Conservation (phyloP, 2,888 invertebrate genomes). For the Xiphydria camelus region DNA sequence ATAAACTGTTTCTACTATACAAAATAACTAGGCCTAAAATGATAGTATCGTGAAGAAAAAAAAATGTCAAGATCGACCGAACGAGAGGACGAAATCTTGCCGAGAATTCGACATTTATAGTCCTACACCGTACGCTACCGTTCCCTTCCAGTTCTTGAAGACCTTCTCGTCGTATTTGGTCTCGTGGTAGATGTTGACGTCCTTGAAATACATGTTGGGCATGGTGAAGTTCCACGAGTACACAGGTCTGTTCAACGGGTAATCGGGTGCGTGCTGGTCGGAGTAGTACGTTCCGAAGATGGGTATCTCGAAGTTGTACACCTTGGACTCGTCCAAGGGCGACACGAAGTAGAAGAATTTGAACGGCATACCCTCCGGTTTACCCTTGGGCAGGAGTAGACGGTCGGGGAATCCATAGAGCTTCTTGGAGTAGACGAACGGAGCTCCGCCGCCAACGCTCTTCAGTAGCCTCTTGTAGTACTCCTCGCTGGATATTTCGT, state of each 20-base stretch:
- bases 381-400: conserved; percentile 68
- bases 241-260: conserved; percentile 64
- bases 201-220: conserved; percentile 66
- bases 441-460: conserved; percentile 46
- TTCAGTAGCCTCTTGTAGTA: conserved; percentile 46
- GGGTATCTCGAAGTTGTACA: conserved; percentile 57
- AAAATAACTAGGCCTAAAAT: too few relatives aligned
- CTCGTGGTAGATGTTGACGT: conserved; percentile 62
- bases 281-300: conserved; percentile 53
- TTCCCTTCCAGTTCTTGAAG: too few relatives aligned
- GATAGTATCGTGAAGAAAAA: too few relatives aligned
- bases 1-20: too few relatives aligned
- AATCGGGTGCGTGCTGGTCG: conserved; percentile 63
- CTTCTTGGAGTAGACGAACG: conserved; percentile 44
- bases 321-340: conserved; percentile 60
- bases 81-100: too few relatives aligned
- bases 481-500: conserved; percentile 36
- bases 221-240: conserved; percentile 58
- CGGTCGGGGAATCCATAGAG: conserved; percentile 61
- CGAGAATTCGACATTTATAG: too few relatives aligned
- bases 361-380: conserved; percentile 66
- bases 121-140: too few relatives aligned
- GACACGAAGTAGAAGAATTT: conserved; percentile 66
- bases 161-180: conserved; percentile 17
- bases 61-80: too few relatives aligned